These are phyloP conservation scores for Neolamprologus sp. DNA, from an alignment of 2,113 vertebrate species.

Conservation along the genomic window DNA sequence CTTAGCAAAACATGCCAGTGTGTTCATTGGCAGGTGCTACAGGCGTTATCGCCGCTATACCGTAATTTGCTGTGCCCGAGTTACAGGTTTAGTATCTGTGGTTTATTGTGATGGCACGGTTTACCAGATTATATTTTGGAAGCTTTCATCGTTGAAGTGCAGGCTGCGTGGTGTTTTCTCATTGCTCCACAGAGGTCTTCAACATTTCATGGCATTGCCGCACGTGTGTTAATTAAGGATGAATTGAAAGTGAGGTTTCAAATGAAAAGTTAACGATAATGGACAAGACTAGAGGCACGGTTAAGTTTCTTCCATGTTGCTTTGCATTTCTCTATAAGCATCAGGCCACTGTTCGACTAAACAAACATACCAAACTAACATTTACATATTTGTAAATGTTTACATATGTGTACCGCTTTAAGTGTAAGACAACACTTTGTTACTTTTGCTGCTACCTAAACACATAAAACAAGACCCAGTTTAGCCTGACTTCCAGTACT, in stretches of 20 bases:
- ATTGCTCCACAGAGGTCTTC: neutral
- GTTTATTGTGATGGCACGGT: neutral
- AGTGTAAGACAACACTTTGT: neutral
- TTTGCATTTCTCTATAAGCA: neutral
- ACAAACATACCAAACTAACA: neutral
- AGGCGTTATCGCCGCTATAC: neutral
- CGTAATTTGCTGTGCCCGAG: neutral
- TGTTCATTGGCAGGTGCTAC: neutral
- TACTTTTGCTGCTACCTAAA: neutral
- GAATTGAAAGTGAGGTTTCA: neutral
- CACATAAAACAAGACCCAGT: neutral
- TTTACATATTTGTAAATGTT: neutral
- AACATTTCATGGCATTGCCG: neutral
- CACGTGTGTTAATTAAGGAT: neutral
- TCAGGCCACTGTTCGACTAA: neutral
- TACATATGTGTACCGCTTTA: neutral
- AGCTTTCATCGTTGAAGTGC: neutral
- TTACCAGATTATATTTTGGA: neutral
- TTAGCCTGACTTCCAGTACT: neutral
- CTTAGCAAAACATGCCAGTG: neutral
- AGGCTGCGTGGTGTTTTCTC: neutral
- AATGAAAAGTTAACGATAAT: neutral
- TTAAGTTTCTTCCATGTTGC: neutral
- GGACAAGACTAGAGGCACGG: neutral
- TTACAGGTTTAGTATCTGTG: neutral